A percentile compares a stretch with the other conserved stretches of the same genome.
Conservation (phyloP, 1,140 invertebrate species). For the Scaptodrosophila lebanonensis region DNA sequence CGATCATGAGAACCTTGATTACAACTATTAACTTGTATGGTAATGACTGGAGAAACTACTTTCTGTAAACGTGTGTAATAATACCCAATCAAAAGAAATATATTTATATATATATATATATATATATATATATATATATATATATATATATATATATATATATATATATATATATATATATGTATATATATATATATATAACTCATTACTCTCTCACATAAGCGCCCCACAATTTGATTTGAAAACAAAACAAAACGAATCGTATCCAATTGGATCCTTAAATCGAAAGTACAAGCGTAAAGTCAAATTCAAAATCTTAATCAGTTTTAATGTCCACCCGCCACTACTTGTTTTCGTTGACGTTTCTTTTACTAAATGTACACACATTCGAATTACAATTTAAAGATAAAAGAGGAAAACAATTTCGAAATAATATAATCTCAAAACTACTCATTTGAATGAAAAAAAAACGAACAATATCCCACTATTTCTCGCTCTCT, state of each 20-base stretch:
- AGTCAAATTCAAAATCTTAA: slow-evolving; percentile 44
- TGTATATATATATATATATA: slow-evolving; percentile 22
- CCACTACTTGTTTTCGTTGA: slow-evolving; percentile 26
- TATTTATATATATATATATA: slow-evolving; percentile 27
- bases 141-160: slow-evolving; percentile 25
- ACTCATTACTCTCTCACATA: no score
- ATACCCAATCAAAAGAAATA: slow-evolving; percentile 13
- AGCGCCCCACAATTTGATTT: neutral
- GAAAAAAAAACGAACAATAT: no score
- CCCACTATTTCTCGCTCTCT: no score
- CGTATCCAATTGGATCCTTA: slow-evolving; percentile 38
- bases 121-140: slow-evolving; percentile 34
- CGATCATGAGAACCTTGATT: slow-evolving; percentile 36
- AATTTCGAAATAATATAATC: no score
- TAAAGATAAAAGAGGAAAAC: no score
- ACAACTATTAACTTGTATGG: slow-evolving; percentile 41
- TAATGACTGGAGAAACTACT: slow-evolving; percentile 75
- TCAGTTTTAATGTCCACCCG: no score
- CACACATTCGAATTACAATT: slow-evolving; percentile 12
- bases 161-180: slow-evolving; percentile 24
- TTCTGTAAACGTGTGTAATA: slow-evolving; percentile 30
- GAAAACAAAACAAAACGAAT: slow-evolving; percentile 5
- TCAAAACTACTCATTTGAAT: no score
- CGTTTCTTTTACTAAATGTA: slow-evolving; percentile 40
- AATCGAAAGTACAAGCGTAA: slow-evolving; percentile 37